Evolutionary conservation across 2,888 invertebrate species (phyloP), one percentile per base, ranked within the genome.

Genomic region (Athalia circularis): DNA sequence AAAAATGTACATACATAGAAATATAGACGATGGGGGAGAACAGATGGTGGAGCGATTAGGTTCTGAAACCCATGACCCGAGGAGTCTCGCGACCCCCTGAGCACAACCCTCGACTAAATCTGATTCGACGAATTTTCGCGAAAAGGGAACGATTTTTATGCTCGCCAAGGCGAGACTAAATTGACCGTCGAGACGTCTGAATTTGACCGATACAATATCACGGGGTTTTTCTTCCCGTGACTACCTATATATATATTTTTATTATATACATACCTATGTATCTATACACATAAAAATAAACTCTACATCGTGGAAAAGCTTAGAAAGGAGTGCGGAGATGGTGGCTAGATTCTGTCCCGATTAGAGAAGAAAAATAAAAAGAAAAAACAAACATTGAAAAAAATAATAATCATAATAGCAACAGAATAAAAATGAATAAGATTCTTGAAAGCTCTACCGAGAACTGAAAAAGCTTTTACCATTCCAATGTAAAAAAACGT

Each of bases 131-230:
- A 72, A 72, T 59, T 52, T 72, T 57, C 15, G n/a, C 52, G 54
- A 68, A 15, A n/a, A 43, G 52, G 45, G 59, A 47, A 59, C 59
- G 47, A 72, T 72, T 72, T 72, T 72, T 72, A 45, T 72, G 72
- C 72, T 72, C 57, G 47, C 59, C 72, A 59, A 72, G 59, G 72
- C 72, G 72, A 43, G 72, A 45, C 59, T 72, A 72, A 72, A 72
- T 72, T 72, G 72, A 72, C 72, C 72, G 29, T 72, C 72, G 72
- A 72, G 72, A 72, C 72, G 72, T 72, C 47, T 57, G 72, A 72
- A 72, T 72, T 72, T 47, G 47, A 47, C 47, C 72, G 72, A 72
- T 57, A 47, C 13, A 59, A 57, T 47, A 13, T 29, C 50, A 7
- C 43, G 43, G 43, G 64, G 29, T 43, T 64, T 43, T 6, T n/a